These are phyloP conservation scores for Cardiocondyla obscurior DNA, from an alignment of 1,140 invertebrate genomes.

Conservation along the genomic window DNA sequence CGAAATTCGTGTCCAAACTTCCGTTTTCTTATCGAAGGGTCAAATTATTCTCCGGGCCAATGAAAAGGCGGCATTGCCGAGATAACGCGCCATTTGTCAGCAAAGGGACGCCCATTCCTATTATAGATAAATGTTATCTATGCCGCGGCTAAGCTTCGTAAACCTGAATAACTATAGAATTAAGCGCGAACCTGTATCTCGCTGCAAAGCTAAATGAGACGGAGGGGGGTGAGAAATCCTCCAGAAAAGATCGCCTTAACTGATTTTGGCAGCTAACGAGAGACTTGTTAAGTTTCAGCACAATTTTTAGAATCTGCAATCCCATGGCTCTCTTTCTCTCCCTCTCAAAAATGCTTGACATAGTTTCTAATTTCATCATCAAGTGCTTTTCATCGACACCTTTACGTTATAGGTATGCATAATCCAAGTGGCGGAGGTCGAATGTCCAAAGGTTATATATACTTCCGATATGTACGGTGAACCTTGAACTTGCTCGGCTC, in stretches of 20 bases:
- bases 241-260: conserved; percentile 9
- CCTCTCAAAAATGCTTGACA: conserved; percentile 59
- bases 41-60: conserved; percentile 50
- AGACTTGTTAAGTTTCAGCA: background rate
- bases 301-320: conserved; percentile 9
- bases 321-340: background rate
- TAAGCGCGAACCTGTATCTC: background rate
- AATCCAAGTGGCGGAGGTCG: conserved; percentile 19
- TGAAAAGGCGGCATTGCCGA: conserved; percentile 36
- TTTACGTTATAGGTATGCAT: background rate
- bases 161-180: conserved; percentile 8
- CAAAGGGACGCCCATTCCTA: conserved; percentile 24
- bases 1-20: conserved; percentile 8
- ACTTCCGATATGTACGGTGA: background rate
- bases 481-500: conserved; percentile 41
- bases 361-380: conserved; percentile 63
- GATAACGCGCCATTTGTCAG: conserved; percentile 62
- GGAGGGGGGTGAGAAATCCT: background rate
- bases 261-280: conserved; percentile 12
- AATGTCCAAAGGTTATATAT: conserved; percentile 14
- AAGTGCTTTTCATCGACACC: conserved; percentile 57
- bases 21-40: conserved; percentile 60
- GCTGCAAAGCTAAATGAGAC: no score
- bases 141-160: conserved; percentile 6
- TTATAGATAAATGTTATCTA: conserved; percentile 65